Base-by-base conservation (phyloP, 2,888 invertebrate genomes). In the Eubasilissa splendida region DNA sequence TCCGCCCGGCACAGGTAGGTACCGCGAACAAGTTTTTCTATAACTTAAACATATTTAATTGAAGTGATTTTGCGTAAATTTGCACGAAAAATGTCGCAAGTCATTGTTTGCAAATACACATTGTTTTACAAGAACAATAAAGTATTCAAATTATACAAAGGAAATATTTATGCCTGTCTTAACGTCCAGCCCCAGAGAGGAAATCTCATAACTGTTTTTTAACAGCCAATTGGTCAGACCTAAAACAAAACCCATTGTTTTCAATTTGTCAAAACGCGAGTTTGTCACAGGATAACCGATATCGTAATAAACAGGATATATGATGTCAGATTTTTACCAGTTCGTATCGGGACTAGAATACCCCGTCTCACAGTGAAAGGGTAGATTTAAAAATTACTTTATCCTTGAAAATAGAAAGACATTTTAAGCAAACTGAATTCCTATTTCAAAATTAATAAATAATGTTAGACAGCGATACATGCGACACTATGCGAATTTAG, bases 111-210 rank as follows among this genome's bases (percentile, higher is more conserved):
- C 10, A 33, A 63, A 63, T 22, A 66, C 42, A 66, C 66, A 66
- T n/a, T 58, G 58, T 58, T n/a, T 42, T 58, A 58, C 11, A 66
- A 50, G 66, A 66, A 66, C 66, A 66, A 66, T 66, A 66, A 66
- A 66, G 42, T 42, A 66, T 66, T 66, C 66, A 50, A 42, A 12
- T n/a, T 58, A 11, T 50, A 8, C 66, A 66, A 42, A 66, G 66
- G 66, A 66, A 66, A 66, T 42, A 42, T n/a, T 42, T 11, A 42
- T 14, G 9, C 42, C 42, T 66, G 66, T 66, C 66, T 31, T n/a
- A 66, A 4, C 50, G n/a, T 50, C 50, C 50, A n/a, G 58, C n/a
- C 58, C n/a, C 9, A 10, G 11, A 11, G 58, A 58, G 58, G 66
- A 7, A 50, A 66, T 66, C 66, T 66, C 66, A 42, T 11, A 66